Base-by-base conservation (phyloP, 2,888 invertebrate species). In the Encarsia formosa region DNA sequence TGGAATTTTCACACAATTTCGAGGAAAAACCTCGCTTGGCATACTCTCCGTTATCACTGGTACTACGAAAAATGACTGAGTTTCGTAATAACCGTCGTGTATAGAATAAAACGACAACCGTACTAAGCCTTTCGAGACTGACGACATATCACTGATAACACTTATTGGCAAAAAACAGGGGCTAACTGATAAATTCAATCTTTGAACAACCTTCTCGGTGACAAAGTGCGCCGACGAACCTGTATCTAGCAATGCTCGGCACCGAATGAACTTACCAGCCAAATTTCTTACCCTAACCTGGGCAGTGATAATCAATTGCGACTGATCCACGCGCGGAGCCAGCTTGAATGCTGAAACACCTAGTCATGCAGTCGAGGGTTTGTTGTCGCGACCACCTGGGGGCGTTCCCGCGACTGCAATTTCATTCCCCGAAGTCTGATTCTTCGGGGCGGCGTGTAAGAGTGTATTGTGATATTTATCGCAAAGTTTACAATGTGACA, bases 1-100 rank as follows among this genome's bases (percentile, higher is more conserved):
- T 0, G 59, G 59, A 29, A 58, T 52, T 4, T 42, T 24, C 3
- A 59, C 15, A 1, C n/a, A 16, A 13, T 54, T 29, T 16, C 56
- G 41, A 0, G 52, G 2, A n/a, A 32, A 34, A 19, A 34, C 16
- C 6, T 34, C 44, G 8, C 24, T 22, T 13, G 34, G 34, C 13
- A 35, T 16, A 15, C 5, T 13, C 5, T 34, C 26, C 16, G 44
- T 15, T 2, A 44, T 32, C n/a, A 15, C 22, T n/a, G 1, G 5
- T 3, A 34, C 35, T 9, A 19, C 22, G 9, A 44, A 44, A 22
- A 44, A 32, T 5, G n/a, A n/a, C 8, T 34, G 16, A 5, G 15
- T 22, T n/a, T 15, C 23, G 15, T 8, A 24, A 29, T 15, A 44
- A 34, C 35, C 13, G 18, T 26, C 35, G 15, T 34, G 32, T 4